Percentiles rank a stretch among this genome's conserved stretches.
phyloP scores from a whole-genome alignment of 2,888 invertebrate species.

The Ceraclea dissimilis region DNA sequence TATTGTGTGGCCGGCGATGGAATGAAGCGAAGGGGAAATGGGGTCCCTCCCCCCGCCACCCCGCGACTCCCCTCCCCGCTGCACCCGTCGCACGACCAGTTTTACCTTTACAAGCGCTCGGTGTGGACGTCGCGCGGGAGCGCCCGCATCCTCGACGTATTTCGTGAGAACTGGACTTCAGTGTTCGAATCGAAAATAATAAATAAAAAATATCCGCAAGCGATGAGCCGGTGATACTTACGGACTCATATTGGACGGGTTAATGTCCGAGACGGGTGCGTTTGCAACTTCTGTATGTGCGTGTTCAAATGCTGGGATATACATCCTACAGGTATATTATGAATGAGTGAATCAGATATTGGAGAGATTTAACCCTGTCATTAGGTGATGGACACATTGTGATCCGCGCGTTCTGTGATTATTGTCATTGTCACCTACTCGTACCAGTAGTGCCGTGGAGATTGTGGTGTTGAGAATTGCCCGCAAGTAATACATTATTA shows the following conservation, averaged over 20 bases:
- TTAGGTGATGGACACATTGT: conserved; percentile 1
- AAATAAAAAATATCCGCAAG: conserved; percentile 16
- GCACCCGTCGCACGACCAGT: conserved; percentile 40
- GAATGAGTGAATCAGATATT: conserved; percentile 9
- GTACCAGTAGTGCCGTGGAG: background rate
- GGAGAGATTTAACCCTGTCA: conserved; percentile 4
- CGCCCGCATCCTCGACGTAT: conserved; percentile 28
- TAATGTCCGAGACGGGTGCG: conserved; percentile 22
- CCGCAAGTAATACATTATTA: conserved; percentile 3
- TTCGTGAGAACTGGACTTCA: conserved; percentile 12
- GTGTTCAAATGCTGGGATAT: conserved; percentile 61
- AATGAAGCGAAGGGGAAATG: conserved; percentile 30
- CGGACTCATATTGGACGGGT: conserved; percentile 14
- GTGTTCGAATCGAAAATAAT: conserved; percentile 8
- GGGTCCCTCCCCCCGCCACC: conserved; percentile 55
- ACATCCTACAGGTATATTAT: conserved; percentile 53
- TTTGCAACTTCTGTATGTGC: conserved; percentile 39
- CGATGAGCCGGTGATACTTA: conserved; percentile 21
- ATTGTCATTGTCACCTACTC: background rate
- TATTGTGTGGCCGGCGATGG: conserved; percentile 20
- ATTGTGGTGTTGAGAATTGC: background rate
- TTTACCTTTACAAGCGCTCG: conserved; percentile 41
- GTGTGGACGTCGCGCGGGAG: conserved; percentile 33
- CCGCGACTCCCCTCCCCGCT: conserved; percentile 31
- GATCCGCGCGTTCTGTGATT: background rate